Conservation (phyloP, 2,797 vertebrate genomes). For the Hyperoplus lanceolatus region DNA sequence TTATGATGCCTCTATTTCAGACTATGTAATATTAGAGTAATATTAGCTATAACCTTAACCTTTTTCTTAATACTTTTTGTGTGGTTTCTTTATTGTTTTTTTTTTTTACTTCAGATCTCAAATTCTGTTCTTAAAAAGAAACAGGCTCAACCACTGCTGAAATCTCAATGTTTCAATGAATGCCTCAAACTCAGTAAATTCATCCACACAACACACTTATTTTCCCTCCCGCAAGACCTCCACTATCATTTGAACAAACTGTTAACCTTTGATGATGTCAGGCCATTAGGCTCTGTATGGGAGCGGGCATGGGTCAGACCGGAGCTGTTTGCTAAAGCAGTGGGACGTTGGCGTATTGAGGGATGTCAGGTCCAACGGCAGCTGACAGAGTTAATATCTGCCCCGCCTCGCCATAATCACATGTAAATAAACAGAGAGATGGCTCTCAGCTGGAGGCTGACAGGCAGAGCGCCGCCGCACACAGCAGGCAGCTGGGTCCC, state of each 20-base stretch:
- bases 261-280: constrained; percentile 86
- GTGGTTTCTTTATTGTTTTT: no score
- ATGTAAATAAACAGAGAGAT: constrained; percentile 98
- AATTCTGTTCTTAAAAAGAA: no score
- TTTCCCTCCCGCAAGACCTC: constrained; percentile 40
- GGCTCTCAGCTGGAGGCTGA: constrained; percentile 89
- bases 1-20: no score
- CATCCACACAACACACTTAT: neutral
- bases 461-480: constrained; percentile 70
- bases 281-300: constrained; percentile 14
- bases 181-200: no score
- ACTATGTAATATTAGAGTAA: no score
- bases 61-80: no score
- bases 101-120: no score
- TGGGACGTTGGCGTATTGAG: constrained; percentile 86
- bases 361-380: constrained; percentile 97
- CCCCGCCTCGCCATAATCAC: constrained; percentile 94
- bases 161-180: no score
- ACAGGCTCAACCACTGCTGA: no score
- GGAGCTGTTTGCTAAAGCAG: constrained; percentile 75
- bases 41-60: no score
- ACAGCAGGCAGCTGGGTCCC: constrained; percentile 86
- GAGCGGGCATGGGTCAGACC: neutral
- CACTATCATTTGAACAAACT: constrained; percentile 77
- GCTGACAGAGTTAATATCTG: constrained; percentile 95